A percentile compares a stretch with the other conserved stretches of the same genome.
These are phyloP conservation scores for Parotia lawesii DNA, from an alignment of 2,113 vertebrate species.

Conservation along the genomic window DNA sequence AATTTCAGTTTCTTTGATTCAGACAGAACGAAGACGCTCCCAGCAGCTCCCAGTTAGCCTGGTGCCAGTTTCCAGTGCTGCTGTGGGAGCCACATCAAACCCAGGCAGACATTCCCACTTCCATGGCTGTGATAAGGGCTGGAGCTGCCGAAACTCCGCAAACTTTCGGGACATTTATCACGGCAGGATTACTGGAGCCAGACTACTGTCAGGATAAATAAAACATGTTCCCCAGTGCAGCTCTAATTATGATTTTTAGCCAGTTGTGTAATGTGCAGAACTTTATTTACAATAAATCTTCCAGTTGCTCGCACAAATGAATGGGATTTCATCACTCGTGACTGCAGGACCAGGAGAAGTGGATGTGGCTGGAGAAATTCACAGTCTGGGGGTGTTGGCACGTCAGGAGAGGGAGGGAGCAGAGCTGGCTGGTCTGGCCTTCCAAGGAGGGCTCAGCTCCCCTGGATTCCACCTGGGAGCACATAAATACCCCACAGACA, in stretches of 20 bases:
- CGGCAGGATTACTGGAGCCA: conserved; percentile 22
- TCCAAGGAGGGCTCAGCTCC: neutral
- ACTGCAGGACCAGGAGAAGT: neutral
- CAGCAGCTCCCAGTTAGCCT: neutral
- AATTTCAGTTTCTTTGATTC: neutral
- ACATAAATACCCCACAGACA: accelerated
- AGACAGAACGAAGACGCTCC: accelerated
- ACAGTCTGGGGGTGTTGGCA: neutral
- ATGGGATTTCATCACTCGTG: conserved; percentile 42
- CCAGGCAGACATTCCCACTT: neutral
- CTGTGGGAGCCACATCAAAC: conserved; percentile 21
- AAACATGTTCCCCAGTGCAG: conserved; percentile 58
- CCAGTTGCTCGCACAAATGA: conserved; percentile 11
- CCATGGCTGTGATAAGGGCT: neutral
- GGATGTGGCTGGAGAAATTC: neutral
- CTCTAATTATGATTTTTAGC: conserved; percentile 59
- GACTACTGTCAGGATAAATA: conserved; percentile 57
- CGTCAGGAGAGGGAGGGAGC: neutral
- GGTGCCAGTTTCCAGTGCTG: neutral
- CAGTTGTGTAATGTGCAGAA: conserved; percentile 59
- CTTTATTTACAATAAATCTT: conserved; percentile 67
- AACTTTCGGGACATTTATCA: conserved; percentile 49
- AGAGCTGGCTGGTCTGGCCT: neutral
- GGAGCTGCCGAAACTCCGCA: conserved; percentile 26
- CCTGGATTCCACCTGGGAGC: neutral